Percentiles rank a stretch among this genome's conserved stretches.
phyloP scores from a whole-genome alignment of 2,888 invertebrate genomes.

The Morinoia aosen region DNA sequence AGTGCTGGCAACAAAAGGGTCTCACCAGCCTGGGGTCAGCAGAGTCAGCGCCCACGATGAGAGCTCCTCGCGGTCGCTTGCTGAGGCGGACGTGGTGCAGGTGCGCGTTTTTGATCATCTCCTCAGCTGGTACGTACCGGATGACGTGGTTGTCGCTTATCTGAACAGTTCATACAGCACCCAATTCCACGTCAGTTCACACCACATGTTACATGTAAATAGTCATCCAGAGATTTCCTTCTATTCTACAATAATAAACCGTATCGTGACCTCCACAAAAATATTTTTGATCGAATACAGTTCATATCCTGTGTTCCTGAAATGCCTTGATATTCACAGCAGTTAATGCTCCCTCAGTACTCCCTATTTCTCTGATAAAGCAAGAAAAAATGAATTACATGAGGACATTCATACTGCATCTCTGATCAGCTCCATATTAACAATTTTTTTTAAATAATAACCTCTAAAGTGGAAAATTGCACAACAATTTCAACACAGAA shows the following conservation, averaged over 20 bases:
- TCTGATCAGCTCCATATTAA: too few species aligned
- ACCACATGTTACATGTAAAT: background rate
- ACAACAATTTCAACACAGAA: too few species aligned
- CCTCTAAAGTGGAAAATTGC: too few species aligned
- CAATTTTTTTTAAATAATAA: too few species aligned
- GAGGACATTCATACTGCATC: too few species aligned
- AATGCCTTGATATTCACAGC: too few species aligned
- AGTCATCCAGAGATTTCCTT: background rate
- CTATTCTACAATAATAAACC: background rate
- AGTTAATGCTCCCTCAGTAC: too few species aligned
- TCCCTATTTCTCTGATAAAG: too few species aligned
- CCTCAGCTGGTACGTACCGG: constrained; percentile 88
- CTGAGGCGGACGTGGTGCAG: constrained; percentile 39
- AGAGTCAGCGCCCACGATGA: constrained; percentile 89
- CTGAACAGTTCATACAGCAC: constrained; percentile 72
- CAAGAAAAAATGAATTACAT: too few species aligned
- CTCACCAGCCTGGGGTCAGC: constrained; percentile 79
- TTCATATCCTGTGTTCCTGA: too few species aligned
- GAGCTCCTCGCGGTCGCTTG: constrained; percentile 76
- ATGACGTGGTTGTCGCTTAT: constrained; percentile 95
- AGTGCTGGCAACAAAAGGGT: background rate
- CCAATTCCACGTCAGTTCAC: constrained; percentile 64
- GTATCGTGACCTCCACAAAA: too few species aligned
- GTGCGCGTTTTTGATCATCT: constrained; percentile 77
- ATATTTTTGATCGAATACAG: too few species aligned